Percentiles rank a stretch among this genome's conserved stretches.
These are phyloP conservation scores for Phania funesta DNA, from an alignment of 2,888 invertebrate species.

Conservation along the genomic window DNA sequence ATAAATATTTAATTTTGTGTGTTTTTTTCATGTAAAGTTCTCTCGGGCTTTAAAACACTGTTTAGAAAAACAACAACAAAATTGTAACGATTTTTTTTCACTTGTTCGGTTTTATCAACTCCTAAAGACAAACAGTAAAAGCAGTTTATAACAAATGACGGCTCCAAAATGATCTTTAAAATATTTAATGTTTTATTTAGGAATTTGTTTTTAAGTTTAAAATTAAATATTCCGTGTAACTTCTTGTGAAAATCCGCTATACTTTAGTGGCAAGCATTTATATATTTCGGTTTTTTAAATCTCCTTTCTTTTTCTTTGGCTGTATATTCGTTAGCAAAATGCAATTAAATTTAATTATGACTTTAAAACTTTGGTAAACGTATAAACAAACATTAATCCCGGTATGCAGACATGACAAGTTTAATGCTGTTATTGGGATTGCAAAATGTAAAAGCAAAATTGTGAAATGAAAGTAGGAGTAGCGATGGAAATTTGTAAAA, in stretches of 20 bases:
- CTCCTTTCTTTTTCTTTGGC: slow-evolving; percentile 4
- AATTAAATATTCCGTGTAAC: too few relatives aligned
- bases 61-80: too few relatives aligned
- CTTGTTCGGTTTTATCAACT: too few relatives aligned
- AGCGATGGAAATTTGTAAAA: slow-evolving; percentile 36
- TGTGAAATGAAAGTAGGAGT: slow-evolving; percentile 6
- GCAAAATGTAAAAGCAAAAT: slow-evolving; percentile 10
- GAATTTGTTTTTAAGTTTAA: too few relatives aligned
- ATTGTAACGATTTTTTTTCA: too few relatives aligned
- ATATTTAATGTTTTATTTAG: too few relatives aligned
- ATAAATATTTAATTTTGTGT: too few relatives aligned
- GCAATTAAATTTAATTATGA: slow-evolving; percentile 63
- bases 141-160: too few relatives aligned
- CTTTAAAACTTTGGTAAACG: slow-evolving; percentile 35
- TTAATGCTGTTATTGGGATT: slow-evolving; percentile 38
- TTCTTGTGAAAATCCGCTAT: slow-evolving; percentile 3
- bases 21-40: too few relatives aligned
- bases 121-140: too few relatives aligned
- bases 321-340: slow-evolving; percentile 38
- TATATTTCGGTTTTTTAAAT: slow-evolving; percentile 30
- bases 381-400: slow-evolving; percentile 45
- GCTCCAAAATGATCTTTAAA: too few relatives aligned
- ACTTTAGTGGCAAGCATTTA: slow-evolving; percentile 1
- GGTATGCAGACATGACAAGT: slow-evolving; percentile 57
- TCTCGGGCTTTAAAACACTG: too few relatives aligned